Evolutionary conservation across 2,797 vertebrate genomes (phyloP).

Genomic region (Gymnodraco acuticeps): DNA sequence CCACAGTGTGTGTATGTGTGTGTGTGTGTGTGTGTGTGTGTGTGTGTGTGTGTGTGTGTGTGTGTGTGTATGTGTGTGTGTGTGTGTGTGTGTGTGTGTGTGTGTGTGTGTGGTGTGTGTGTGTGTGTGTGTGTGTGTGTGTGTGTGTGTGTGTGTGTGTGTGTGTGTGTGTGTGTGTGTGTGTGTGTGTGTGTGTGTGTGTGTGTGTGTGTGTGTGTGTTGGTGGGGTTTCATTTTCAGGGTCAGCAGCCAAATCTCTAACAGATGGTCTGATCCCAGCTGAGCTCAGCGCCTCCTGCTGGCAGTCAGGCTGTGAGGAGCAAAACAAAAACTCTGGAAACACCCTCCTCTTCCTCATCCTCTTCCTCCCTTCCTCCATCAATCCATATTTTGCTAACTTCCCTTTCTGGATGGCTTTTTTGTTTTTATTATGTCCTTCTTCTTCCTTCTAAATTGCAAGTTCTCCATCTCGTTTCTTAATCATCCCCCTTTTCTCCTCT

Average conservation of each 20-base stretch:
- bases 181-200: neutral
- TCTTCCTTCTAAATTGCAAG: neutral
- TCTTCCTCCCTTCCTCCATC: neutral
- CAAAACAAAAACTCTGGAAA: slow-evolving; percentile 28
- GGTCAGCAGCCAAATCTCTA: slow-evolving; percentile 67
- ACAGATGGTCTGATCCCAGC: slow-evolving; percentile 66
- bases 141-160: slow-evolving; percentile 19
- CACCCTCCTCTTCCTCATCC: no score
- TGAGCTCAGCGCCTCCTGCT: slow-evolving; percentile 68
- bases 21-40: slow-evolving; percentile 19
- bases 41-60: slow-evolving; percentile 12
- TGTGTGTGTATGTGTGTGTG: slow-evolving; percentile 23
- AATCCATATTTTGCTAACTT: neutral
- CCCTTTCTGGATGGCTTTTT: no score
- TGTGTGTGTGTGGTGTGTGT: slow-evolving; percentile 11
- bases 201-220: slow-evolving; percentile 8
- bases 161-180: slow-evolving; percentile 6
- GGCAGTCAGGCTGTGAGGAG: slow-evolving; percentile 44
- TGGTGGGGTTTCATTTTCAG: slow-evolving; percentile 41
- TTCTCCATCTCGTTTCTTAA: no score
- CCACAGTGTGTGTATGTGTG: slow-evolving; percentile 9
- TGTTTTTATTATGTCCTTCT: neutral
- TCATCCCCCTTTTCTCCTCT: no score
- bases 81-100: slow-evolving; percentile 16
- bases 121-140: slow-evolving; percentile 22